Percentiles rank a stretch among this genome's conserved stretches.
Conservation (phyloP, 1,140 invertebrate genomes). For the Maconellicoccus hirsutus region DNA sequence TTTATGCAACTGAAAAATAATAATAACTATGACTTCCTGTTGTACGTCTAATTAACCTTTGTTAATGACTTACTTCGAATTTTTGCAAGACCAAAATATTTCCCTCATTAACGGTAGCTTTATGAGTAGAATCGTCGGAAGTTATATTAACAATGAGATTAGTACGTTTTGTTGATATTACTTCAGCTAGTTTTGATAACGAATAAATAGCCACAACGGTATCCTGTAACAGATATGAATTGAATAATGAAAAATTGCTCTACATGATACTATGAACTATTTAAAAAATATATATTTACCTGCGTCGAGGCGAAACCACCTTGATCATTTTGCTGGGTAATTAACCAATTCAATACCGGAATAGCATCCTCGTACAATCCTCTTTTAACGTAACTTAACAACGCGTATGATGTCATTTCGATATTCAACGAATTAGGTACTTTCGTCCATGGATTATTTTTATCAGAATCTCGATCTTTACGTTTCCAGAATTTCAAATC, state of each 20-base stretch:
- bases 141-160: conserved; percentile 42
- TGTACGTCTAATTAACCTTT: background rate
- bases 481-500: conserved; percentile 63
- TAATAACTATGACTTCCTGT: background rate
- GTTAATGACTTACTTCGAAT: conserved; percentile 36
- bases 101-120: conserved; percentile 51
- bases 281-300: too few relatives aligned
- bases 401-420: conserved; percentile 77
- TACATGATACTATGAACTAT: too few relatives aligned
- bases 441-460: conserved; percentile 53
- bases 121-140: conserved; percentile 43
- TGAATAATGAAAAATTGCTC: too few relatives aligned
- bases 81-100: conserved; percentile 68
- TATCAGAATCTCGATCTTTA: conserved; percentile 40
- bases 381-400: conserved; percentile 52
- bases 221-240: too few relatives aligned
- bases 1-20: background rate
- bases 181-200: conserved; percentile 54
- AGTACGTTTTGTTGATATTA: conserved; percentile 42
- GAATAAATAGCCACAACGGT: conserved; percentile 62
- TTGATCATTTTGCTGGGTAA: conserved; percentile 62
- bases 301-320: conserved; percentile 75
- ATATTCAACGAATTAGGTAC: conserved; percentile 63
- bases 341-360: conserved; percentile 72
- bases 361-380: conserved; percentile 55